A percentile compares a stretch with the other conserved stretches of the same genome.
These are phyloP conservation scores for Turdus rufiventris DNA, from an alignment of 2,113 vertebrate genomes.

Conservation along the genomic window DNA sequence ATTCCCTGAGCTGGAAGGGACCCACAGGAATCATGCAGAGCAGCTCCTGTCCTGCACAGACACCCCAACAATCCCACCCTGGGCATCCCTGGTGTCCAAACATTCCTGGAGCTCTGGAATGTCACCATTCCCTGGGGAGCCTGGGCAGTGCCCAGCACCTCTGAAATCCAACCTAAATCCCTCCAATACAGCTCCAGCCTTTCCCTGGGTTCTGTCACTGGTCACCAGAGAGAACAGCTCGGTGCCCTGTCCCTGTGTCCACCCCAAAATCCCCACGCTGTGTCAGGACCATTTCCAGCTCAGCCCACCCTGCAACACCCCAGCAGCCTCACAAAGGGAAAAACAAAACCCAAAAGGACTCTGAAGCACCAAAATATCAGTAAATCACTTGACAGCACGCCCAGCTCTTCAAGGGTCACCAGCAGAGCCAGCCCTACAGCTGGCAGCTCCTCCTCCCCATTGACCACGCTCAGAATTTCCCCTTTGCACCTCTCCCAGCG, in stretches of 20 bases:
- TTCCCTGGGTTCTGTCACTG: neutral
- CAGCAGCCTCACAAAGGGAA: neutral
- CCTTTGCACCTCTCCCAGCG: neutral
- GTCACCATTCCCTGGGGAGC: neutral
- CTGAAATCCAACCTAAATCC: neutral
- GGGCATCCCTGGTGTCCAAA: neutral
- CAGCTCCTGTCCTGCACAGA: neutral
- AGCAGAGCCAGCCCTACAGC: neutral
- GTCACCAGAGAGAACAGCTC: neutral
- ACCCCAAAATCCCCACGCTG: accelerated
- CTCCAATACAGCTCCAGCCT: accelerated
- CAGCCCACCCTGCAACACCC: neutral
- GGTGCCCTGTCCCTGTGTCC: accelerated
- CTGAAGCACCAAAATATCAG: neutral
- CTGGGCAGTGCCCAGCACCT: neutral
- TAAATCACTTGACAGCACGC: neutral
- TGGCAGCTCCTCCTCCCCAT: neutral
- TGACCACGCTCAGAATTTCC: neutral
- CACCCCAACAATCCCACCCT: neutral
- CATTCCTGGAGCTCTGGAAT: neutral
- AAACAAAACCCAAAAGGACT: neutral
- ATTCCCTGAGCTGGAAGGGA: neutral
- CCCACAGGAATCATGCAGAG: no score
- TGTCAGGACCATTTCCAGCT: neutral
- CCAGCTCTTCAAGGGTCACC: neutral